Evolutionary conservation across 2,113 vertebrate genomes (phyloP).

Genomic region (Diadophis punctatus): DNA sequence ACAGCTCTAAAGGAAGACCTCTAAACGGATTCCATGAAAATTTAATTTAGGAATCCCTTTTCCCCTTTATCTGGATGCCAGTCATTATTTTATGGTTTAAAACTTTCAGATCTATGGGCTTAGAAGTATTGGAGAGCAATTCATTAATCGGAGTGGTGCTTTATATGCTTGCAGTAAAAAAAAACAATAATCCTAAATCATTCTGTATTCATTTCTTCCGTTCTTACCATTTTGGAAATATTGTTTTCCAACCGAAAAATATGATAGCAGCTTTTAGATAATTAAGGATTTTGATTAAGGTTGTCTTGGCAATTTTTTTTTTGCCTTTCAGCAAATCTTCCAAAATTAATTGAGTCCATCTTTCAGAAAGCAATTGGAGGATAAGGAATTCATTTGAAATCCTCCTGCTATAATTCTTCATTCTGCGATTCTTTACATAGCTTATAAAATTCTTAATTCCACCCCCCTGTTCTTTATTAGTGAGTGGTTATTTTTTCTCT

Average conservation of each 20-base stretch:
- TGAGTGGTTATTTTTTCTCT: background rate
- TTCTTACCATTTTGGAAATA: background rate
- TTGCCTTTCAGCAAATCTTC: background rate
- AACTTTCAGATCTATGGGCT: background rate
- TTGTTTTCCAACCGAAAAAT: background rate
- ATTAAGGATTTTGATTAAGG: background rate
- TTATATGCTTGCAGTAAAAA: background rate
- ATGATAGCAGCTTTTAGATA: background rate
- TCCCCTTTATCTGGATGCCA: background rate
- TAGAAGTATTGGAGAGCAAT: background rate
- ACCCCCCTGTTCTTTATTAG: background rate
- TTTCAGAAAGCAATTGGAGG: background rate
- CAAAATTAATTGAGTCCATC: background rate
- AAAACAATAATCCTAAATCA: background rate
- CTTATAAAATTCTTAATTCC: background rate
- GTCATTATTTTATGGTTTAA: background rate
- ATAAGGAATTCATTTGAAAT: background rate
- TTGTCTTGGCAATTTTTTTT: background rate
- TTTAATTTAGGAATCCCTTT: background rate
- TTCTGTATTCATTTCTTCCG: background rate
- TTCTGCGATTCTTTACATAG: background rate
- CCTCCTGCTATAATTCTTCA: background rate
- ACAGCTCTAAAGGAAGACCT: background rate
- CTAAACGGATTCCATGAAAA: background rate
- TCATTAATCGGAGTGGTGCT: no score